Evolutionary conservation across 2,797 vertebrate genomes (phyloP).

Genomic region (Catamblyrhynchus diadema): DNA sequence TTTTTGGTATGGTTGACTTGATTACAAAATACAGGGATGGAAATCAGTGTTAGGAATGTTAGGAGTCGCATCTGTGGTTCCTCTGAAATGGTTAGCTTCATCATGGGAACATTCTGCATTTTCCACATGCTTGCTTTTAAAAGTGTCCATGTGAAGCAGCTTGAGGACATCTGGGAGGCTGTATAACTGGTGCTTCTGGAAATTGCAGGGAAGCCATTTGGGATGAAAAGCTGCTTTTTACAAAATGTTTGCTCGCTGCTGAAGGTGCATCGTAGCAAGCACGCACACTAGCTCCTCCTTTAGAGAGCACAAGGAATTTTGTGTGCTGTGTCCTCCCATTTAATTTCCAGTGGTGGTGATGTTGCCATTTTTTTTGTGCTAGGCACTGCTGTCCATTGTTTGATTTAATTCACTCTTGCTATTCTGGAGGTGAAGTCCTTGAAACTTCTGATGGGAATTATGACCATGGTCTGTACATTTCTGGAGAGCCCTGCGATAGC

Average conservation of each 20-base stretch:
- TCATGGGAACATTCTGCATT: background rate
- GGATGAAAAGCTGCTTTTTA: background rate
- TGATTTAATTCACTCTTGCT: background rate
- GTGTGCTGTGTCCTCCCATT: accelerated
- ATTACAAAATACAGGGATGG: background rate
- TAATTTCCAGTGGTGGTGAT: background rate
- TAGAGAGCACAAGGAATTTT: background rate
- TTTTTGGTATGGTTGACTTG: background rate
- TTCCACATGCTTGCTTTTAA: background rate
- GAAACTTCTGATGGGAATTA: background rate
- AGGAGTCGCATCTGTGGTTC: background rate
- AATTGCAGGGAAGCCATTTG: background rate
- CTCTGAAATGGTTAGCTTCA: background rate
- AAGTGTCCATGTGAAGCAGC: background rate
- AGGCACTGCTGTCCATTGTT: background rate
- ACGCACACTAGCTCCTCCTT: background rate
- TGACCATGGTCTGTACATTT: accelerated
- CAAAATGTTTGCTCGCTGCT: background rate
- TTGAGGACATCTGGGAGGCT: constrained; percentile 4
- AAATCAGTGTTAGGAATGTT: background rate
- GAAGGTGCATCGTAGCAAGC: accelerated
- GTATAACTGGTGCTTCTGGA: background rate
- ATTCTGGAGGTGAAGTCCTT: background rate
- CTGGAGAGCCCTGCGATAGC: background rate
- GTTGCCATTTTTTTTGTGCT: too few relatives aligned